A percentile compares a stretch with the other conserved stretches of the same genome.
These are phyloP conservation scores for Drosophila guanche DNA, from an alignment of 1,140 invertebrate genomes.

Conservation along the genomic window DNA sequence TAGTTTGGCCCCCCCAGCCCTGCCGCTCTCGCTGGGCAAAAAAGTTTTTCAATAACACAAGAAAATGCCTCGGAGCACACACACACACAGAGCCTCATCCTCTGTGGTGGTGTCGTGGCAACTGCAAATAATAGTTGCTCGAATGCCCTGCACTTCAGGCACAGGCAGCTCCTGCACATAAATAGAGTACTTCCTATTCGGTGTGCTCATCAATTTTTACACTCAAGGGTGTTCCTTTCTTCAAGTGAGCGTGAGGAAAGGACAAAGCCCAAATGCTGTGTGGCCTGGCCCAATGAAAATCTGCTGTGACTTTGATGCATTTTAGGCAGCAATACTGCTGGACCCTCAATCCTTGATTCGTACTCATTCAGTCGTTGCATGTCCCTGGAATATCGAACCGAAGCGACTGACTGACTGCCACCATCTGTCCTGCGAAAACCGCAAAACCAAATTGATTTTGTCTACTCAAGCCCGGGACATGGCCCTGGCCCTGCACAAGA, in stretches of 20 bases:
- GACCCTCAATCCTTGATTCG: constrained; percentile 18
- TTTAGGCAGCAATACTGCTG: constrained; percentile 71
- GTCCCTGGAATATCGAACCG: constrained; percentile 37
- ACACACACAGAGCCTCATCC: too few relatives aligned
- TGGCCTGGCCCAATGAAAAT: constrained; percentile 36
- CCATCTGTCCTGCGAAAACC: constrained; percentile 57
- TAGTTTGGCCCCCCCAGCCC: constrained; percentile 34
- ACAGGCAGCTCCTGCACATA: background rate
- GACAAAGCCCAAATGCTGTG: too few relatives aligned
- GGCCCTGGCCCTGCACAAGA: constrained; percentile 21
- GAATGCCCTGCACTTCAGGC: background rate
- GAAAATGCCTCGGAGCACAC: constrained; percentile 35
- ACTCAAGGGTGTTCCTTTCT: constrained; percentile 8
- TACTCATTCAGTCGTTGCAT: constrained; percentile 37
- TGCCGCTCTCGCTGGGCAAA: constrained; percentile 53
- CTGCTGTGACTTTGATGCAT: constrained; percentile 65
- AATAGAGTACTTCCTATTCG: constrained; percentile 7
- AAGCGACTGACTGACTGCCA: background rate
- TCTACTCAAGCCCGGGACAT: constrained; percentile 66
- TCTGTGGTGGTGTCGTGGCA: constrained; percentile 32
- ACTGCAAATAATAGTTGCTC: constrained; percentile 75
- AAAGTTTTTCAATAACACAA: constrained; percentile 79
- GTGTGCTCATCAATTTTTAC: constrained; percentile 21
- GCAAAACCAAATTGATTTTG: constrained; percentile 81
- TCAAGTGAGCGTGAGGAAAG: too few relatives aligned